Conservation (phyloP, 1,140 invertebrate species). For the fruit fly (Drosophila melanogaster) region DNA sequence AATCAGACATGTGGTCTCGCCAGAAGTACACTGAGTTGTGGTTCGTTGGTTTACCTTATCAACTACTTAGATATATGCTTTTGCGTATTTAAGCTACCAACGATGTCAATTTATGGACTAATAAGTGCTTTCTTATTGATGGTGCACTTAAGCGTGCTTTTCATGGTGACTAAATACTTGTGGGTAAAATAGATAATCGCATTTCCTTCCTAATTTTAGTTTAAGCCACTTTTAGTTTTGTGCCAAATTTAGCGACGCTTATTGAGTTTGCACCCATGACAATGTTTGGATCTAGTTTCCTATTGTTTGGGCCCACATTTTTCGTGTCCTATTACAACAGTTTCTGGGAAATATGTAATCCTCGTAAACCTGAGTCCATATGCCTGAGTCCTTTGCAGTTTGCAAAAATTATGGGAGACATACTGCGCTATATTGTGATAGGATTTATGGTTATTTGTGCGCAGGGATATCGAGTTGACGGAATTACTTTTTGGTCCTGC, state of each 20-base stretch:
- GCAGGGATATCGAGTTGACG: slow-evolving; percentile 20
- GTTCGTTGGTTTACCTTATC: slow-evolving; percentile 14
- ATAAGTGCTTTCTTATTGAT: background rate
- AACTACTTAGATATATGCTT: slow-evolving; percentile 41
- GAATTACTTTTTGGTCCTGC: slow-evolving; percentile 29
- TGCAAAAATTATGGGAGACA: slow-evolving; percentile 11
- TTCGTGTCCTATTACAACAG: slow-evolving; percentile 19
- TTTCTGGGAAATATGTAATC: background rate
- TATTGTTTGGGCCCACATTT: slow-evolving; percentile 16
- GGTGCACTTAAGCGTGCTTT: background rate
- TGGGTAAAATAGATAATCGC: slow-evolving; percentile 12
- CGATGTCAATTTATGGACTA: background rate
- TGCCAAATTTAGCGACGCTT: slow-evolving; percentile 48
- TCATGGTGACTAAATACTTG: slow-evolving; percentile 56
- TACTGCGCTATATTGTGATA: slow-evolving; percentile 11
- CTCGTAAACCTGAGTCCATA: no score
- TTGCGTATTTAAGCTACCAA: background rate
- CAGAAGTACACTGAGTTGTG: slow-evolving; percentile 2
- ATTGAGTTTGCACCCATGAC: slow-evolving; percentile 41
- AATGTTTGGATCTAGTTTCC: slow-evolving; percentile 16
- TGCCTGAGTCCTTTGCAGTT: slow-evolving; percentile 11
- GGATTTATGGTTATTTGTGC: slow-evolving; percentile 32
- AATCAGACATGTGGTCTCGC: slow-evolving; percentile 20
- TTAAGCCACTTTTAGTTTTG: slow-evolving; percentile 8
- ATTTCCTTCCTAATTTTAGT: background rate